phyloP scores from a whole-genome alignment of 2,113 vertebrate species.

The Glaucomys volans region DNA sequence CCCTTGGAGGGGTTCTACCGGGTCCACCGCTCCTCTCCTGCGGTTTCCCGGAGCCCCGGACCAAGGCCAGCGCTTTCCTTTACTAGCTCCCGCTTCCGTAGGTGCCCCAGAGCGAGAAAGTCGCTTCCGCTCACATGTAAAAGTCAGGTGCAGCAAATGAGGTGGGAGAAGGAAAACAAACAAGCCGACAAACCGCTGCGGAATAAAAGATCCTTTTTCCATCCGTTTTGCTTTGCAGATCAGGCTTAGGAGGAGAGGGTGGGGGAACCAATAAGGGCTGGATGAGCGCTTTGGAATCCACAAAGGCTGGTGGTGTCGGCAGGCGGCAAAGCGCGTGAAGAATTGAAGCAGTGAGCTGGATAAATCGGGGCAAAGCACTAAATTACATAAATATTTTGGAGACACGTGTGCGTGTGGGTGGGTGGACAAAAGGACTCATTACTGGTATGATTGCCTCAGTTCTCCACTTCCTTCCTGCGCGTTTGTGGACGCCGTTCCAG shows the following conservation, averaged over 20 bases:
- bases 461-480: neutral
- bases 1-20: neutral
- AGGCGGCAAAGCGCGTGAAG: neutral
- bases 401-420: neutral
- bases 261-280: neutral
- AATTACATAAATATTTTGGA: neutral
- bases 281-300: neutral
- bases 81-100: neutral
- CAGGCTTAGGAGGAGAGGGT: neutral
- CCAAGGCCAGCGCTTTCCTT: neutral
- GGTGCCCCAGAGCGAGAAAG: neutral
- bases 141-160: neutral
- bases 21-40: neutral
- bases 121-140: neutral
- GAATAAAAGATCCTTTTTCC: neutral
- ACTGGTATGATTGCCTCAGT: neutral
- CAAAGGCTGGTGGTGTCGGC: neutral
- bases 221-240: conserved; percentile 6
- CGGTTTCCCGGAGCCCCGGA: rapidly evolving
- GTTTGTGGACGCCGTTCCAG: neutral
- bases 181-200: neutral
- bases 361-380: neutral
- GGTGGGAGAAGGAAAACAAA: neutral
- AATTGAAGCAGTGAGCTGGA: conserved; percentile 14
- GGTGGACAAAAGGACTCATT: neutral